Percentiles rank a stretch among this genome's conserved stretches.
Conservation (phyloP, 35 echinoderm and acorn worm species). For the Patiria miniata region DNA sequence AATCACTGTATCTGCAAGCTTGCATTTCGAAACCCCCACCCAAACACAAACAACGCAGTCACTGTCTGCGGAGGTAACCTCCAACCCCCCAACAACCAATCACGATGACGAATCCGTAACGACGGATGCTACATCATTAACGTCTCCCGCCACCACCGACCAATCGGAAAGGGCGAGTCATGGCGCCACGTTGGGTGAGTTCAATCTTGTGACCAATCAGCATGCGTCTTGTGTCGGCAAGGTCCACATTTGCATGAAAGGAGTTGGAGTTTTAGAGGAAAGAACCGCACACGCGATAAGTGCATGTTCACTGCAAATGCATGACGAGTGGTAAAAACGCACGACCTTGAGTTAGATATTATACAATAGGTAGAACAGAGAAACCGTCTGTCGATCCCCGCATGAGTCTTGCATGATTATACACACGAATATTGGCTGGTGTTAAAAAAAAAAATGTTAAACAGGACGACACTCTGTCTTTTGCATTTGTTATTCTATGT, state of each 20-base stretch:
- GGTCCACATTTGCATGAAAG: conserved; percentile 1
- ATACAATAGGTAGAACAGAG: no score
- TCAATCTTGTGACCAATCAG: neutral
- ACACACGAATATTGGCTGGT: no score
- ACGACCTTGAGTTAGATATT: no score
- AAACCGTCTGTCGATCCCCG: no score
- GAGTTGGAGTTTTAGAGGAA: neutral
- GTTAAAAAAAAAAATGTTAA: no score
- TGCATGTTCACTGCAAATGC: neutral
- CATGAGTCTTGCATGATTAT: no score
- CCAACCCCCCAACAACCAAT: neutral
- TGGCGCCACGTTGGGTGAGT: neutral
- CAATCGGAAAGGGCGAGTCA: neutral
- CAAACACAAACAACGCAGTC: neutral
- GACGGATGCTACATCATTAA: conserved; percentile 1
- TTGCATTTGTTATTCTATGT: no score
- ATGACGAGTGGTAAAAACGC: no score
- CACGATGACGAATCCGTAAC: conserved; percentile 7
- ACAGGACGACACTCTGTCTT: no score
- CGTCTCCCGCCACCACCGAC: neutral
- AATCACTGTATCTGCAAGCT: neutral
- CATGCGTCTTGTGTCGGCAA: neutral
- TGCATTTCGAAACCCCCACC: neutral
- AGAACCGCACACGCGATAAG: neutral
- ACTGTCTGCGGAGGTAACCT: neutral